These are phyloP conservation scores for Catharus fuscescens DNA, from an alignment of 2,113 vertebrate genomes.

Conservation along the genomic window DNA sequence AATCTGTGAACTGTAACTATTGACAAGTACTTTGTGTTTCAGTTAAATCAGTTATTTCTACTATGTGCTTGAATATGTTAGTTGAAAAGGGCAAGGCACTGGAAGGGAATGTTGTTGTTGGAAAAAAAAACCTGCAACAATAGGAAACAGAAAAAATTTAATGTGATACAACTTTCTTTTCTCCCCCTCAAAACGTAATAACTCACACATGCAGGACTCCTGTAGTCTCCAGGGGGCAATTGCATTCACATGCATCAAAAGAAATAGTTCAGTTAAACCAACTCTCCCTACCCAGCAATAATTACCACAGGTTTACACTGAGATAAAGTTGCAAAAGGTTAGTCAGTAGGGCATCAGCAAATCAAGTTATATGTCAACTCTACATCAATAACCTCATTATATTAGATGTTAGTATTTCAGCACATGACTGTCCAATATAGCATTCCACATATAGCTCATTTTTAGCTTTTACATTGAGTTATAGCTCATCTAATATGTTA, in stretches of 20 bases:
- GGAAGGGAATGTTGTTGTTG: neutral
- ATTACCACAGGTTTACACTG: constrained; percentile 72
- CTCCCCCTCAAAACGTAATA: constrained; percentile 49
- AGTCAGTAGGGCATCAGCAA: constrained; percentile 71
- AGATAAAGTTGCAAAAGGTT: constrained; percentile 72
- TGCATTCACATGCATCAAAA: constrained; percentile 65
- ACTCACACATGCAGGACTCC: constrained; percentile 51
- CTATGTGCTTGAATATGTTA: neutral
- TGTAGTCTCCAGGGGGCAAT: constrained; percentile 59
- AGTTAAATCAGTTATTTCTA: neutral
- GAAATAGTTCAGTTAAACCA: constrained; percentile 60
- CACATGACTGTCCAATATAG: constrained; percentile 61
- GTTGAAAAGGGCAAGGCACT: neutral
- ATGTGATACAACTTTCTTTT: neutral
- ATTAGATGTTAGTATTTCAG: constrained; percentile 72
- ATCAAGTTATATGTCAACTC: constrained; percentile 73
- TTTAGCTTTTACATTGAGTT: constrained; percentile 66
- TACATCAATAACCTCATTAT: constrained; percentile 76
- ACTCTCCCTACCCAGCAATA: constrained; percentile 61
- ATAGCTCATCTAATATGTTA: constrained; percentile 61
- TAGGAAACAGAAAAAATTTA: constrained; percentile 8
- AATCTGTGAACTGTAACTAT: neutral
- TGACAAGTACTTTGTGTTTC: neutral
- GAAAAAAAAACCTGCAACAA: constrained; percentile 5
- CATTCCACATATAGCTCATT: constrained; percentile 54